These are phyloP conservation scores for Heterochromis multidens DNA, from an alignment of 2,113 vertebrate genomes.

Conservation along the genomic window DNA sequence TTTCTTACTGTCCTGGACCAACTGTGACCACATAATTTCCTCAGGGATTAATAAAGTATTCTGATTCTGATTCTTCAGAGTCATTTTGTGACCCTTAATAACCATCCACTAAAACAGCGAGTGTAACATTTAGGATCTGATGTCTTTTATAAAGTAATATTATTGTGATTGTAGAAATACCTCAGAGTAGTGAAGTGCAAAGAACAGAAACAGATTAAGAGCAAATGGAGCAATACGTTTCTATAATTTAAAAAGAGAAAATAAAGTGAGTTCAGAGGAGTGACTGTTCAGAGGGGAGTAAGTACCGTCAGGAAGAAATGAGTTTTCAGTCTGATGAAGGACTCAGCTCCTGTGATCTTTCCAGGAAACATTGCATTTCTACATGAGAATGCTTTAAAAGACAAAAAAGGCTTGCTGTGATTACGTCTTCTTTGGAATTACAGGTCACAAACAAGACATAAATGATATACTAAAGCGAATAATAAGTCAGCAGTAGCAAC, in stretches of 20 bases:
- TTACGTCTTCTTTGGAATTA: not conserved
- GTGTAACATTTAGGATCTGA: not conserved
- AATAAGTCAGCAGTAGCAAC: not conserved
- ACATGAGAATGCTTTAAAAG: not conserved
- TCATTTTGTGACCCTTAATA: not conserved
- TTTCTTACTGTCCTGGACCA: too few relatives aligned
- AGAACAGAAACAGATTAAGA: not conserved
- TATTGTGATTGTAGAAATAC: not conserved
- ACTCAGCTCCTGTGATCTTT: not conserved
- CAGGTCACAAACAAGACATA: not conserved
- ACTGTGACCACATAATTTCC: too few relatives aligned
- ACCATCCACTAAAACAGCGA: not conserved
- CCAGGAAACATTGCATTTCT: not conserved
- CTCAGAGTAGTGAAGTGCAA: not conserved
- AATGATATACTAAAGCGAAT: slow-evolving; percentile 5
- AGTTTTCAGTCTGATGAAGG: slow-evolving; percentile 21
- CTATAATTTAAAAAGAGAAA: not conserved
- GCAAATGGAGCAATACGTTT: not conserved
- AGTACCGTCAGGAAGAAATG: not conserved
- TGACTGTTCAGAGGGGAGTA: not conserved
- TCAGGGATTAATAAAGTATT: too few relatives aligned
- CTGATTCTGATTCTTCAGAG: not conserved
- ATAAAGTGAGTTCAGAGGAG: not conserved
- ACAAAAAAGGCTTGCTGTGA: not conserved
- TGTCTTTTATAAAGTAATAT: not conserved